Base-by-base conservation (phyloP, 2,888 invertebrate species). In the Lepidochitona cinerea region DNA sequence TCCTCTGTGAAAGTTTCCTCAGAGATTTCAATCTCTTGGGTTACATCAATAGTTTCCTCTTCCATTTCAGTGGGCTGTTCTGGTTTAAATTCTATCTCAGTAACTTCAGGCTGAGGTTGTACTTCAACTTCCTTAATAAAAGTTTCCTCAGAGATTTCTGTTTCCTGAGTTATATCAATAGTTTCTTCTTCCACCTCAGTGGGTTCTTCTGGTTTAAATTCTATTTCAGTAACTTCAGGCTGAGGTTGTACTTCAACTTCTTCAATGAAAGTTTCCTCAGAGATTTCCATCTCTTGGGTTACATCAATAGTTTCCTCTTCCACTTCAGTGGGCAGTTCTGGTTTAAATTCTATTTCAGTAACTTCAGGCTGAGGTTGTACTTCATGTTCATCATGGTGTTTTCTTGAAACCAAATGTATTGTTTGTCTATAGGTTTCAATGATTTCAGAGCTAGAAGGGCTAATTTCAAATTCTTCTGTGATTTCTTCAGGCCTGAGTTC, bases 1-100 rank as follows among this genome's bases (percentile, higher is more conserved):
- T 73, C 70, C 9, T 59, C 69, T 0, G 33, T 41, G 1, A 41
- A 26, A 29, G 41, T 59, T 9, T 64, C 74, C 65, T 71, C 71
- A 6, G 26, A 18, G 49, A 65, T 35, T 53, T 71, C 68, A 9
- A 52, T 33, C 7, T 29, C 12, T 54, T 74, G 29, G 71, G 70
- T 72, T 71, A 71, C 71, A 64, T 75, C 73, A 37, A 75, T 75
- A 36, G 74, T 53, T 26, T 74, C 74, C 65, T 75, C 75, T 59
- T 74, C 59, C 36, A 73, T 72, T 65, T 26, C 23, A 37, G 53
- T 2, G n/a, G n/a, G n/a, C n/a, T n/a, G n/a, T n/a, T n/a, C n/a
- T 26, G 41, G 29, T 2, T 49, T 41, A 12, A 33, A 29, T 6
- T 74, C 68, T 29, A 33, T 33, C 32, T 68, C 68, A 23, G 49